These are phyloP conservation scores for human DNA, from an alignment of 2,113 vertebrate genomes.

Conservation along the genomic window GRCh38 chrX:28556501-28557000, in stretches of 20 bases:
- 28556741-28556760: neutral
- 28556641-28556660: neutral
- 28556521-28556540: neutral
- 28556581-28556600: neutral
- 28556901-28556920: neutral
- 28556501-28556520: neutral
- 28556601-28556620: neutral
- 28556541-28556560: neutral
- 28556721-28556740: neutral
- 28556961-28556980: neutral
- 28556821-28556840: neutral
- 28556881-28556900: neutral
- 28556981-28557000: neutral
- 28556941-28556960: constrained; percentile 23
- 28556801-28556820: neutral
- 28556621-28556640: neutral
- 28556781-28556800: neutral
- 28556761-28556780: neutral
- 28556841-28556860: neutral
- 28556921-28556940: neutral
- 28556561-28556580: neutral
- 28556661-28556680: neutral
- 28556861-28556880: neutral
- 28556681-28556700: neutral
- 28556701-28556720: neutral